Conservation (phyloP, 2,888 invertebrate species). For the Deladenus siricidicola region DNA sequence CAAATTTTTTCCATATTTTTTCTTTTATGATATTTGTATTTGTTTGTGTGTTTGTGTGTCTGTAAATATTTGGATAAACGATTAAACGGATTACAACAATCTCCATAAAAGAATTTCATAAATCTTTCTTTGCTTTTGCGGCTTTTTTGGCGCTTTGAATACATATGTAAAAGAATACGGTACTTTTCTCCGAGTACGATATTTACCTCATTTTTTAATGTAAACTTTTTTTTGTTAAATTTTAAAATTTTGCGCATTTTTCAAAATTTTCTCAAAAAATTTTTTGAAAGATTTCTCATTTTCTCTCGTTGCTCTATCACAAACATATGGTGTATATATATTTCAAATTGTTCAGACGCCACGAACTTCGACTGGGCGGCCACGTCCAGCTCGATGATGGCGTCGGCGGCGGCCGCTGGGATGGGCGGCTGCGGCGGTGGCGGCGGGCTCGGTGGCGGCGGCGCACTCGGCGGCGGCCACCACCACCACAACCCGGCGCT, state of each 20-base stretch:
- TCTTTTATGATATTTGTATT: no score
- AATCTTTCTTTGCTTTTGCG: neutral
- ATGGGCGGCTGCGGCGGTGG: neutral
- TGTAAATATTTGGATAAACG: neutral
- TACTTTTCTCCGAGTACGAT: no score
- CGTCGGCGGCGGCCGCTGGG: neutral
- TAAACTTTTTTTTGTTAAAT: no score
- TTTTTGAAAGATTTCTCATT: no score
- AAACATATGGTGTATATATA: no score
- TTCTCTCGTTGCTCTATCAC: no score
- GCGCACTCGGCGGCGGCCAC: neutral
- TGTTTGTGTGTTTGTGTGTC: neutral
- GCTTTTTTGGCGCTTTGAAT: neutral
- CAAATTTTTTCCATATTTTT: neutral
- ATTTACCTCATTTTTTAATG: no score
- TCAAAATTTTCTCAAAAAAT: no score
- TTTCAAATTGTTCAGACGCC: no score
- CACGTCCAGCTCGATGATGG: no score
- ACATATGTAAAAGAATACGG: no score
- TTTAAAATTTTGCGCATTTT: no score
- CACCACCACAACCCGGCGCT: neutral
- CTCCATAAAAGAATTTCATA: neutral
- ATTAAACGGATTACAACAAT: neutral
- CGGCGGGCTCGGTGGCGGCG: neutral
- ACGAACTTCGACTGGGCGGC: neutral